Conservation (phyloP, 1,140 invertebrate genomes). For the Antheraea pernyi region DNA sequence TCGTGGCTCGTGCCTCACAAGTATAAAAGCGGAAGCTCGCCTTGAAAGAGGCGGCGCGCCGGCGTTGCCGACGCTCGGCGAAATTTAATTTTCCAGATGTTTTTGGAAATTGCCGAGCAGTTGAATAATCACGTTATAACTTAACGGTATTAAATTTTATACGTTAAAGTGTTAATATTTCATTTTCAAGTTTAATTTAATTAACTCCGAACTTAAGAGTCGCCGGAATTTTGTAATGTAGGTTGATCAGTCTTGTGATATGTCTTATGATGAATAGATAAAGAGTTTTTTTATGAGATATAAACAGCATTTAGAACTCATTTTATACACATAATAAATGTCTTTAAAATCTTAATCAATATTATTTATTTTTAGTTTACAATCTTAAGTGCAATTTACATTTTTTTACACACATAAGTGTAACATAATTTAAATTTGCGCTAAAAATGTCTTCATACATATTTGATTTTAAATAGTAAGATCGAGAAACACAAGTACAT, state of each 20-base stretch:
- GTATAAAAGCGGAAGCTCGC: conserved; percentile 61
- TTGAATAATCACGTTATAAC: conserved; percentile 79
- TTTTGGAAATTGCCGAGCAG: conserved; percentile 73
- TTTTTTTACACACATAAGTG: no score
- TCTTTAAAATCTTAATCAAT: no score
- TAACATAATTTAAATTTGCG: no score
- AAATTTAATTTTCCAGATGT: conserved; percentile 76
- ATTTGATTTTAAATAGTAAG: no score
- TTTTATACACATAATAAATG: no score
- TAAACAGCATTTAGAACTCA: background rate
- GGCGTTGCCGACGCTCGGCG: conserved; percentile 50
- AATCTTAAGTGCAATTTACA: no score
- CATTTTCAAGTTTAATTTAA: conserved; percentile 80
- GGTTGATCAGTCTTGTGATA: conserved; percentile 33
- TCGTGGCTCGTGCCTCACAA: conserved; percentile 34
- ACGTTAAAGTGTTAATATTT: conserved; percentile 80
- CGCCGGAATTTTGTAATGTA: conserved; percentile 28
- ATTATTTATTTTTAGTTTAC: no score
- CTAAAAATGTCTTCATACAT: no score
- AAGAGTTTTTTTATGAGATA: background rate
- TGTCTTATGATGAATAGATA: conserved; percentile 40
- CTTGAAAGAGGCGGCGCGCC: conserved; percentile 64
- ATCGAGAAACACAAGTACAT: no score
- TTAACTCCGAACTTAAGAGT: conserved; percentile 72
- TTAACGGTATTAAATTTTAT: conserved; percentile 79